A percentile compares a stretch with the other conserved stretches of the same genome.
phyloP scores from a whole-genome alignment of 2,113 vertebrate genomes.

The Sander lucioperca region DNA sequence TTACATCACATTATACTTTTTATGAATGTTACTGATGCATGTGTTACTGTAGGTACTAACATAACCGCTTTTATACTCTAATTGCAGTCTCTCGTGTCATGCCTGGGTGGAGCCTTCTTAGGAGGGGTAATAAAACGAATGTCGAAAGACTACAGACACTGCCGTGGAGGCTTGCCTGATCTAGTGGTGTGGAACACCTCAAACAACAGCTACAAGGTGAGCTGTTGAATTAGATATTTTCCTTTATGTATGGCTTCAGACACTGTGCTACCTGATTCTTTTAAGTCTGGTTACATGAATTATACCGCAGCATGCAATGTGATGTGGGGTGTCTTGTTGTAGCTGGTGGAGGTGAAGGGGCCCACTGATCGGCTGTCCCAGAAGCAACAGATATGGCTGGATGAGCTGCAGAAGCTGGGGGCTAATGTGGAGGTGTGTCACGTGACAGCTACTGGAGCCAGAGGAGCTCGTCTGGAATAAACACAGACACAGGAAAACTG shows the following conservation, averaged over 20 bases:
- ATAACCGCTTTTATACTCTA: not conserved
- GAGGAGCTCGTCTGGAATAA: constrained; percentile 80
- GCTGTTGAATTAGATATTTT: not conserved
- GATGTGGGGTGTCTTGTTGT: constrained; percentile 20
- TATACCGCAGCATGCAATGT: not conserved
- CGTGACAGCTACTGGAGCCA: constrained; percentile 87
- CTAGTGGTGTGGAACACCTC: constrained; percentile 92
- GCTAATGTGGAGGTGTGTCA: constrained; percentile 95
- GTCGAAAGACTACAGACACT: constrained; percentile 91
- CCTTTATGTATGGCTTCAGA: not conserved
- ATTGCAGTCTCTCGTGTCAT: constrained; percentile 89
- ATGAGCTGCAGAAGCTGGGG: constrained; percentile 89
- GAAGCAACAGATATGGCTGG: constrained; percentile 96
- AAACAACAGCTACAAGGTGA: constrained; percentile 88
- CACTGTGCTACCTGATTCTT: not conserved
- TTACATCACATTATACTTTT: not conserved
- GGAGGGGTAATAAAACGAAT: constrained; percentile 89
- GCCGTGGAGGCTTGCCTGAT: constrained; percentile 93
- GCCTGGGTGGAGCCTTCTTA: constrained; percentile 90
- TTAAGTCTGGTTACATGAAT: not conserved
- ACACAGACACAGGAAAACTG: not conserved
- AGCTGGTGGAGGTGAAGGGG: constrained; percentile 98
- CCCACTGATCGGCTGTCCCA: constrained; percentile 93
- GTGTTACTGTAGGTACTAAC: not conserved
- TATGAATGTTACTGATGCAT: constrained; percentile 3